phyloP scores from a whole-genome alignment of 1,140 invertebrate genomes.

The Aphaenogaster rudis region DNA sequence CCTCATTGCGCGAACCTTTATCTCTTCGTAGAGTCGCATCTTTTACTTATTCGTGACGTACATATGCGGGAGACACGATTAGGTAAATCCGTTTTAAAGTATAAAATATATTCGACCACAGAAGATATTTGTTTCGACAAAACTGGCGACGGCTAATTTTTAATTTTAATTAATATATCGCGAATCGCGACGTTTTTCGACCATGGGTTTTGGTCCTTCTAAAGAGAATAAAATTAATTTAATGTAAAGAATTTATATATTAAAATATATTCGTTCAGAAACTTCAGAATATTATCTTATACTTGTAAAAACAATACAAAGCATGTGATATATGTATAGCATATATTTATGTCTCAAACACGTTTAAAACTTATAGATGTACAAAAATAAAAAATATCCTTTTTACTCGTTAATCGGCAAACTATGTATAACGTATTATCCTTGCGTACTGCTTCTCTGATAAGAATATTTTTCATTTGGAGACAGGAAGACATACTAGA shows the following conservation, averaged over 20 bases:
- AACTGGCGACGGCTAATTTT: no score
- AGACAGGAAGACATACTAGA: background rate
- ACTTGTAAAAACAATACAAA: no score
- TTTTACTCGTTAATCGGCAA: background rate
- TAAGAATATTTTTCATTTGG: background rate
- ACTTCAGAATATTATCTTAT: background rate
- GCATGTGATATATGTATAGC: no score
- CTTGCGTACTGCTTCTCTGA: background rate
- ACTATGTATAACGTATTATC: background rate
- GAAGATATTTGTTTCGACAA: no score
- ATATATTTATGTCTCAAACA: background rate
- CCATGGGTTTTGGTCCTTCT: no score
- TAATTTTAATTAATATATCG: no score
- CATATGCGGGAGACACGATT: background rate
- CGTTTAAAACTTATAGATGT: no score
- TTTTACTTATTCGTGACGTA: background rate
- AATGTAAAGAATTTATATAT: no score
- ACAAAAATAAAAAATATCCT: background rate
- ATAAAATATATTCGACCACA: background rate
- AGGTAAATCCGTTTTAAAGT: background rate
- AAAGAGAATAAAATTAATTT: no score
- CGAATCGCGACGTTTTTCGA: no score
- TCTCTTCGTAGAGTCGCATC: background rate
- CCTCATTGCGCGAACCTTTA: slow-evolving; percentile 6
- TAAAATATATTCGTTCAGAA: background rate